Percentiles rank a stretch among this genome's conserved stretches.
Conservation (phyloP, 2,797 vertebrate species). For the Linurgus olivaceus region DNA sequence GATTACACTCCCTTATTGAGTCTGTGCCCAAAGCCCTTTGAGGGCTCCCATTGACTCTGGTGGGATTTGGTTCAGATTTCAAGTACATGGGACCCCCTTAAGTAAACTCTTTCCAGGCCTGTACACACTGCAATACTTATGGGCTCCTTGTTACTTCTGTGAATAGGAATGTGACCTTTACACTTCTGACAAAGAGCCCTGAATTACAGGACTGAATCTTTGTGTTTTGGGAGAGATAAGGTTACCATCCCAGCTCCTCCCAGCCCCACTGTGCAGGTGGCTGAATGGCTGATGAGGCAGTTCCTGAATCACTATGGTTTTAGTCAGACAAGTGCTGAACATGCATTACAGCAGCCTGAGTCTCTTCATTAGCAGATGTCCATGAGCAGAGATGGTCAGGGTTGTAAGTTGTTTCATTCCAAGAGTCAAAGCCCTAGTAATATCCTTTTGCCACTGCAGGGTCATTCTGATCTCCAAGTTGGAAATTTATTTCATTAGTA, state of each 20-base stretch:
- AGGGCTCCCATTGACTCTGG: conserved; percentile 29
- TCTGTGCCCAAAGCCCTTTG: conserved; percentile 1
- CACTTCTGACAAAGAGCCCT: not conserved
- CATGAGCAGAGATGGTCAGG: not conserved
- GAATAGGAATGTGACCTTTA: conserved; percentile 50
- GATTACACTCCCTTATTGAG: conserved; percentile 48
- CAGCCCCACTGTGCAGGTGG: not conserved
- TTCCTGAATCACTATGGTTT: not conserved
- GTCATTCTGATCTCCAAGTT: not conserved
- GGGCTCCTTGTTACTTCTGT: conserved; percentile 42
- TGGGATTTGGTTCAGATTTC: conserved; percentile 44
- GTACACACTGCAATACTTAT: not conserved
- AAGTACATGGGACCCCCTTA: conserved; percentile 19
- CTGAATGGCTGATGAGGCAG: not conserved
- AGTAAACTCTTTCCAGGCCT: conserved; percentile 39
- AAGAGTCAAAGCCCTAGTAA: not conserved
- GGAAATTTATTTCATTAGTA: not conserved
- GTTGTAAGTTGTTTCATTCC: not conserved
- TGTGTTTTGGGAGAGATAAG: not conserved
- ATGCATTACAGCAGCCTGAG: not conserved
- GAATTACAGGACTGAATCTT: conserved; percentile 16
- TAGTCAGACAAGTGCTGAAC: not conserved
- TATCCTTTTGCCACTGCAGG: not conserved
- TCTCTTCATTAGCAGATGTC: not conserved
- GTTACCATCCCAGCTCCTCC: conserved; percentile 25